Conservation (phyloP, 2,888 invertebrate species). For the Neocrepidodera transversa region DNA sequence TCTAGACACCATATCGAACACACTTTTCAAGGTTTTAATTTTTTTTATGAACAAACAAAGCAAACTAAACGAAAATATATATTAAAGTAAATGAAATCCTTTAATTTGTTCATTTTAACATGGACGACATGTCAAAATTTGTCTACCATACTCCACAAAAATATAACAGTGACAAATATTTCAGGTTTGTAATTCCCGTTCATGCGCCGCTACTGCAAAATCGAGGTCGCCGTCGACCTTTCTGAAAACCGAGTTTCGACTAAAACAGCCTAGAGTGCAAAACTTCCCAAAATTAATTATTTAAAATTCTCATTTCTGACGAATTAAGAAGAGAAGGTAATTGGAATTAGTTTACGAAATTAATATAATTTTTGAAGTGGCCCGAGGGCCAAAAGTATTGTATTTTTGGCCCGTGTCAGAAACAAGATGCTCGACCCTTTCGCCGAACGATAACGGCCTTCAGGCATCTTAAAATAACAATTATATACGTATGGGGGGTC, state of each 20-base stretch:
- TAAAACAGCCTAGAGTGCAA: conserved; percentile 37
- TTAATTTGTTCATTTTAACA: too few species aligned
- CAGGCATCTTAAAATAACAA: conserved; percentile 45
- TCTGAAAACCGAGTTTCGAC: conserved; percentile 34
- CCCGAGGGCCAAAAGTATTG: conserved; percentile 38
- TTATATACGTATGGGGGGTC: conserved; percentile 37
- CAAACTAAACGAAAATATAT: too few species aligned
- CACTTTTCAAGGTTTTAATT: too few species aligned
- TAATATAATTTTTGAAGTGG: conserved; percentile 50
- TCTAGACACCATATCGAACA: too few species aligned
- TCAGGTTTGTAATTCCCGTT: neutral
- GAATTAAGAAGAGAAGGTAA: conserved; percentile 42
- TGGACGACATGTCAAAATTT: too few species aligned
- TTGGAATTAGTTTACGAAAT: conserved; percentile 44
- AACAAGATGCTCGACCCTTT: conserved; percentile 51
- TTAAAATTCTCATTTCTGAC: conserved; percentile 39
- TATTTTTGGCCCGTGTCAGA: conserved; percentile 51
- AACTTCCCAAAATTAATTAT: conserved; percentile 42
- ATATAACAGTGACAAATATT: too few species aligned
- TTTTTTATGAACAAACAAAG: too few species aligned
- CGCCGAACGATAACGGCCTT: conserved; percentile 37
- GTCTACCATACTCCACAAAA: too few species aligned
- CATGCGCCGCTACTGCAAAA: neutral
- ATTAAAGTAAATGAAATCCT: too few species aligned
- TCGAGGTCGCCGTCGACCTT: neutral